These are phyloP conservation scores for Spongia lamella DNA, from an alignment of 37 sponge, comb jelly and placozoan genomes.

Conservation along the genomic window DNA sequence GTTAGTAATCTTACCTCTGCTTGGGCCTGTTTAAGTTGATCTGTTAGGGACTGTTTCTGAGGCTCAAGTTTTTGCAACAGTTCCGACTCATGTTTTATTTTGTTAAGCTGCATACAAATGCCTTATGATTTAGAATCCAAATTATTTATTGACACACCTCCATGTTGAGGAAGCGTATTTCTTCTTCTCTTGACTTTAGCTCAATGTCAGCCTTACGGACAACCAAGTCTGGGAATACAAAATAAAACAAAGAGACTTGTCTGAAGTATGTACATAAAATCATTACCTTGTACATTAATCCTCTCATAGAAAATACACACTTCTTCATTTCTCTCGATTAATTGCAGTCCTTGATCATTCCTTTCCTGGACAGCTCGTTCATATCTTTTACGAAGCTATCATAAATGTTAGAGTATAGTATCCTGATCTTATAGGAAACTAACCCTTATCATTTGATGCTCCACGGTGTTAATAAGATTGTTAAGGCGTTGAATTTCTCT, in stretches of 20 bases:
- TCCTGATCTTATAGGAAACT: no score
- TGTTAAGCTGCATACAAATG: conserved; percentile 23
- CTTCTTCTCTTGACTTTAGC: conserved; percentile 83
- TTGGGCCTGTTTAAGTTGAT: conserved; percentile 68
- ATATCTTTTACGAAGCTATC: conserved; percentile 81
- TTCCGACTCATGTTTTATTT: conserved; percentile 69
- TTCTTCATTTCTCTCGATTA: conserved; percentile 98
- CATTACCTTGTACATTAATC: conserved; percentile 78
- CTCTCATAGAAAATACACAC: conserved; percentile 95
- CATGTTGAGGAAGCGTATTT: conserved; percentile 78
- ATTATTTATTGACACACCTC: conserved; percentile 67
- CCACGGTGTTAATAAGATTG: conserved; percentile 73
- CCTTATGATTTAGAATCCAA: neutral
- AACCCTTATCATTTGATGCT: conserved; percentile 82
- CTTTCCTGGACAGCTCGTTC: conserved; percentile 89
- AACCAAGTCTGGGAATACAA: conserved; percentile 49
- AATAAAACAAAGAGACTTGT: neutral
- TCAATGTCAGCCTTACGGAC: conserved; percentile 74
- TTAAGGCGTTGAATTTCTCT: conserved; percentile 70
- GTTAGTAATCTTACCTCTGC: conserved; percentile 58
- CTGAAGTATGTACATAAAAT: neutral
- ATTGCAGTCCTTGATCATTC: conserved; percentile 90
- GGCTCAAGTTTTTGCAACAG: conserved; percentile 60
- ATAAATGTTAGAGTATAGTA: no score
- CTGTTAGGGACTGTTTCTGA: conserved; percentile 51